Conservation (phyloP, 2,888 invertebrate species). For the Esperia sulphurella region DNA sequence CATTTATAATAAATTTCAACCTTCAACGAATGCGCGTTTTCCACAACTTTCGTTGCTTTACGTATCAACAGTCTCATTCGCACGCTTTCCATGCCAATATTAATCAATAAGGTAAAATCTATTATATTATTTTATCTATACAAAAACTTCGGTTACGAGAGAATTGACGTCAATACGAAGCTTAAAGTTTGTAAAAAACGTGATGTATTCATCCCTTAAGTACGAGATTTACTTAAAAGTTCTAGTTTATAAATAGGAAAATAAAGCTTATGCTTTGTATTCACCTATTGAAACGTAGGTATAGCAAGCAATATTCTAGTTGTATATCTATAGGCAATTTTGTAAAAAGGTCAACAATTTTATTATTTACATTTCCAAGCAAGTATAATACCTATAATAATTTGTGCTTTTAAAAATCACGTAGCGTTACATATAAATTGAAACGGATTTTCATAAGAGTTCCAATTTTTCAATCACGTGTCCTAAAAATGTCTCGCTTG, state of each 20-base stretch:
- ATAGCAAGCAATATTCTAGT: conserved; percentile 39
- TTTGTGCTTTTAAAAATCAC: conserved; percentile 50
- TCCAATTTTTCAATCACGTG: conserved; percentile 4
- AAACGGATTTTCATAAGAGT: conserved; percentile 12
- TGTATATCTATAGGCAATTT: conserved; percentile 29
- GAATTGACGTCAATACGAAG: conserved; percentile 70
- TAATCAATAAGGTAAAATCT: conserved; percentile 40
- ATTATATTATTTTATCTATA: conserved; percentile 42
- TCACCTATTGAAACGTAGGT: conserved; percentile 10
- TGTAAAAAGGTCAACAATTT: conserved; percentile 24
- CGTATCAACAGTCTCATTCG: conserved; percentile 57
- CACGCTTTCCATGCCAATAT: conserved; percentile 55
- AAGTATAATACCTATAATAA: conserved; percentile 18
- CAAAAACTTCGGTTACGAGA: conserved; percentile 61
- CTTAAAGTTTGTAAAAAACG: conserved; percentile 60
- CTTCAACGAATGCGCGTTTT: conserved; percentile 54
- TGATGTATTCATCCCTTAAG: conserved; percentile 42
- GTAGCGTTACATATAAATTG: conserved; percentile 17
- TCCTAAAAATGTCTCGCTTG: conserved; percentile 2
- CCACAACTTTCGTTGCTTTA: conserved; percentile 52
- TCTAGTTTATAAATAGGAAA: conserved; percentile 43
- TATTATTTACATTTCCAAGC: conserved; percentile 24
- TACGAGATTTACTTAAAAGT: conserved; percentile 17
- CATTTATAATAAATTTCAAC: conserved; percentile 47
- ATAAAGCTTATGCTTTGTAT: conserved; percentile 48